Evolutionary conservation across 2,888 invertebrate species (phyloP).

Genomic region (Trachelus iudaicus): DNA sequence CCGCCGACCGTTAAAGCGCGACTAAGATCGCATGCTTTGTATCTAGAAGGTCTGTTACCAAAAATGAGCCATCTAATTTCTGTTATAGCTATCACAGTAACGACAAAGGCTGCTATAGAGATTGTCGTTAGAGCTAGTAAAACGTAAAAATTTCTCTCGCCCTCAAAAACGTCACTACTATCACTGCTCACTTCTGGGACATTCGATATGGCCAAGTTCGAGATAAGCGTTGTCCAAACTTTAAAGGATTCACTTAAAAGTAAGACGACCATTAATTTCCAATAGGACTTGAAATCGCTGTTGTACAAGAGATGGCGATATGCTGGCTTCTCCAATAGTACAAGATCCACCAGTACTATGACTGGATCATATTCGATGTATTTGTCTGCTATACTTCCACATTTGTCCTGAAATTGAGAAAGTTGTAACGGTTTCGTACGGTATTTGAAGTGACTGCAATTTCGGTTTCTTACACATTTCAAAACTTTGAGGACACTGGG

Average conservation of each 20-base stretch:
- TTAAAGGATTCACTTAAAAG: conserved; percentile 85
- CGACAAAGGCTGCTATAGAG: conserved; percentile 47
- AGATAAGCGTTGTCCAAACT: conserved; percentile 68
- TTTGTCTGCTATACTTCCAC: conserved; percentile 83
- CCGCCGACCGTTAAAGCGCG: conserved; percentile 57
- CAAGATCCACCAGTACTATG: conserved; percentile 85
- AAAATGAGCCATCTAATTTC: conserved; percentile 51
- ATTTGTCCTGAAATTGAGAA: conserved; percentile 73
- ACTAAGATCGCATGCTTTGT: conserved; percentile 44
- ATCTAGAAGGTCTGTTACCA: conserved; percentile 40
- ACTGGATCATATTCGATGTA: conserved; percentile 93
- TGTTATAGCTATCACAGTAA: conserved; percentile 44
- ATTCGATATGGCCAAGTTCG: conserved; percentile 10
- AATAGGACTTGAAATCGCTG: conserved; percentile 78
- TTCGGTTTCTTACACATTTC: conserved; percentile 74
- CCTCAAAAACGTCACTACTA: conserved; percentile 37
- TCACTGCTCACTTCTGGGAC: conserved; percentile 8
- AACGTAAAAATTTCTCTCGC: conserved; percentile 55
- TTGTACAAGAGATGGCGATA: conserved; percentile 89
- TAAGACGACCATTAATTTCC: conserved; percentile 84
- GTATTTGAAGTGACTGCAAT: conserved; percentile 1
- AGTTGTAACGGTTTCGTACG: neutral
- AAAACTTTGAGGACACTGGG: conserved; percentile 78
- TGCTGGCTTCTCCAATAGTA: conserved; percentile 83
- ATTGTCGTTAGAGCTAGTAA: conserved; percentile 51